These are phyloP conservation scores for Cantharis lateralis DNA, from an alignment of 2,888 invertebrate species.

Conservation along the genomic window DNA sequence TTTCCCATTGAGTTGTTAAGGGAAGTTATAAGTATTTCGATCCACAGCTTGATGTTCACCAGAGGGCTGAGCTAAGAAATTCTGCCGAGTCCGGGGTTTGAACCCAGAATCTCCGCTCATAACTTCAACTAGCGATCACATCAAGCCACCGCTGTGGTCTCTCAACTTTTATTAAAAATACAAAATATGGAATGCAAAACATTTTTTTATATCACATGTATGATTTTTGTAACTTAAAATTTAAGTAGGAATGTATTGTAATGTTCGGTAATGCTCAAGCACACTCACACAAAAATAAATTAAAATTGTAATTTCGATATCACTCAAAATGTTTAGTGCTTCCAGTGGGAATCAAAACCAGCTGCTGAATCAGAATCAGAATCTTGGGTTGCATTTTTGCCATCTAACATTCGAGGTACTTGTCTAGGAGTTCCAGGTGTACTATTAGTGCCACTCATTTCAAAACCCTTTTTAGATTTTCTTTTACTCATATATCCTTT, in stretches of 20 bases:
- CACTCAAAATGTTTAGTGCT: constrained; percentile 1
- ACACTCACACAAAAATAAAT: background rate
- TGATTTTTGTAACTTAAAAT: background rate
- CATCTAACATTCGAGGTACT: constrained; percentile 39
- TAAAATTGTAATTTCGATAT: background rate
- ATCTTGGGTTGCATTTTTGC: constrained; percentile 59
- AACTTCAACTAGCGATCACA: too few relatives aligned
- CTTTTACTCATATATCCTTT: constrained; percentile 64
- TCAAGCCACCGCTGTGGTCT: too few relatives aligned
- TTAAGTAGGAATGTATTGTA: background rate
- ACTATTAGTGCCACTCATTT: constrained; percentile 60
- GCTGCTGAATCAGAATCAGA: constrained; percentile 89
- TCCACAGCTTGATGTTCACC: too few relatives aligned
- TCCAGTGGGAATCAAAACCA: constrained; percentile 82
- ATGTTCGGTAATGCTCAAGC: background rate
- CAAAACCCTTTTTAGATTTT: constrained; percentile 64
- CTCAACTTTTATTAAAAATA: too few relatives aligned
- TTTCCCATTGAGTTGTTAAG: too few relatives aligned
- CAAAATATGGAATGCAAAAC: background rate
- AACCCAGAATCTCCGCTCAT: too few relatives aligned
- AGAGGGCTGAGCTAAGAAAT: too few relatives aligned
- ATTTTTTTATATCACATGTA: background rate
- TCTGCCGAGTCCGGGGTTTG: too few relatives aligned
- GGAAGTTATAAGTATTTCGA: too few relatives aligned
- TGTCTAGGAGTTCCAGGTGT: constrained; percentile 72